Evolutionary conservation across 2,113 vertebrate genomes (phyloP).

Genomic region (Regulus satrapa): DNA sequence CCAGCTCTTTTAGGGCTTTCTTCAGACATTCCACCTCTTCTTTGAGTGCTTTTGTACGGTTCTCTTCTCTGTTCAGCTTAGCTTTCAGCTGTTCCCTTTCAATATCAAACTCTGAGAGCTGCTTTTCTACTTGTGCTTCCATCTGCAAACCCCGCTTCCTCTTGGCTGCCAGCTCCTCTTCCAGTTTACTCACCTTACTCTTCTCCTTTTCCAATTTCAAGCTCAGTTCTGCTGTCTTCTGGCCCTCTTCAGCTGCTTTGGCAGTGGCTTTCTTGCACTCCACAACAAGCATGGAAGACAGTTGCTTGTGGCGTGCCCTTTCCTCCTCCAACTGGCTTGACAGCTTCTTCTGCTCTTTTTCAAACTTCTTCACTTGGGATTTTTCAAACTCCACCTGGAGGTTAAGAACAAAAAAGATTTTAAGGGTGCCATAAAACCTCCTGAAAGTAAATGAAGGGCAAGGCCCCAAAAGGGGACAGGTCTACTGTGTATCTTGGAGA

Average conservation of each 20-base stretch:
- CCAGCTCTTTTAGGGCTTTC: conserved; percentile 73
- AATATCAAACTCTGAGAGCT: conserved; percentile 86
- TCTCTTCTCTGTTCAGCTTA: conserved; percentile 84
- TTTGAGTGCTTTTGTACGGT: conserved; percentile 81
- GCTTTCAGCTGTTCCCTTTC: conserved; percentile 86
- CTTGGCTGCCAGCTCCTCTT: conserved; percentile 80
- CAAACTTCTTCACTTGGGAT: conserved; percentile 87
- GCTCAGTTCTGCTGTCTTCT: conserved; percentile 83
- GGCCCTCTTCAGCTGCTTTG: conserved; percentile 88
- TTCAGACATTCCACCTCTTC: conserved; percentile 83
- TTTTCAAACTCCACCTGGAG: conserved; percentile 93
- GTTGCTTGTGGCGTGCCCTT: conserved; percentile 88
- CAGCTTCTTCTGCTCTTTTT: conserved; percentile 88
- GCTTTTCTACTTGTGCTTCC: conserved; percentile 85
- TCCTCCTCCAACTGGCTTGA: conserved; percentile 89
- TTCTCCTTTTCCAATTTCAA: conserved; percentile 82
- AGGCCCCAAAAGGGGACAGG: neutral
- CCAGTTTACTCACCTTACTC: conserved; percentile 78
- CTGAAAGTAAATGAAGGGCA: neutral
- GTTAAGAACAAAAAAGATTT: neutral
- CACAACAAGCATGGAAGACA: conserved; percentile 87
- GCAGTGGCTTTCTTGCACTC: conserved; percentile 92
- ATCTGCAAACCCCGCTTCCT: conserved; percentile 76
- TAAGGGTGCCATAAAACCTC: neutral
- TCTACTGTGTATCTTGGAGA: neutral